These are phyloP conservation scores for Lipotes vexillifer DNA, from an alignment of 2,113 vertebrate species.

Conservation along the genomic window DNA sequence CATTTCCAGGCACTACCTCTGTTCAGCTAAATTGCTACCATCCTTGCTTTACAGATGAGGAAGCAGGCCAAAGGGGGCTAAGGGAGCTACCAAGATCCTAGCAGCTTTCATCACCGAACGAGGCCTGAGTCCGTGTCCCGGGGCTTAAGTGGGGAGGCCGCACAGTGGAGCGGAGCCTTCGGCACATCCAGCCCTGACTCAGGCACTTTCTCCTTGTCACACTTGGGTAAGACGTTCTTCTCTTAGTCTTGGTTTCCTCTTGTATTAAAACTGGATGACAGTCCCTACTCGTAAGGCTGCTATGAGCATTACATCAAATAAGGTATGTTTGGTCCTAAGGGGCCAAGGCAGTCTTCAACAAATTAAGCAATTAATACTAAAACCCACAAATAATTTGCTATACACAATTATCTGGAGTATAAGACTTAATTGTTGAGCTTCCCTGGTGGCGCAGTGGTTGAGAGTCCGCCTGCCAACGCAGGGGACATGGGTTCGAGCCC, in stretches of 20 bases:
- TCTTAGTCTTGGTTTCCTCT: neutral
- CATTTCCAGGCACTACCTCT: accelerated
- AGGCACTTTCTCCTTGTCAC: accelerated
- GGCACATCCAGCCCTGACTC: neutral
- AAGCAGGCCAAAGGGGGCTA: too few species aligned
- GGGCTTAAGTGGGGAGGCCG: neutral
- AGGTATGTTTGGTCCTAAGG: too few species aligned
- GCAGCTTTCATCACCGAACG: accelerated
- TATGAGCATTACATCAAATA: neutral
- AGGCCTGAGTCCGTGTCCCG: neutral
- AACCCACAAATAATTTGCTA: neutral
- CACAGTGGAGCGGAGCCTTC: accelerated
- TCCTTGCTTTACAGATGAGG: neutral
- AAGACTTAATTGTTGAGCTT: neutral
- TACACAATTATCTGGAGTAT: neutral
- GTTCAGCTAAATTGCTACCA: accelerated
- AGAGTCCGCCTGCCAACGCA: too few species aligned
- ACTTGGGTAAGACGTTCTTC: neutral
- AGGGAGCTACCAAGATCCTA: accelerated
- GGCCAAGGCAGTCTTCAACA: too few species aligned
- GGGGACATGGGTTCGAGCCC: too few species aligned
- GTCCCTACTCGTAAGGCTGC: neutral
- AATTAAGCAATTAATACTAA: neutral
- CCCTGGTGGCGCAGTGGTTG: too few species aligned
- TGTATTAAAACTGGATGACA: neutral